Evolutionary conservation across 2,113 vertebrate species (phyloP), one percentile per base, ranked within the genome.

Genomic region (Hippocampus barbouri): DNA sequence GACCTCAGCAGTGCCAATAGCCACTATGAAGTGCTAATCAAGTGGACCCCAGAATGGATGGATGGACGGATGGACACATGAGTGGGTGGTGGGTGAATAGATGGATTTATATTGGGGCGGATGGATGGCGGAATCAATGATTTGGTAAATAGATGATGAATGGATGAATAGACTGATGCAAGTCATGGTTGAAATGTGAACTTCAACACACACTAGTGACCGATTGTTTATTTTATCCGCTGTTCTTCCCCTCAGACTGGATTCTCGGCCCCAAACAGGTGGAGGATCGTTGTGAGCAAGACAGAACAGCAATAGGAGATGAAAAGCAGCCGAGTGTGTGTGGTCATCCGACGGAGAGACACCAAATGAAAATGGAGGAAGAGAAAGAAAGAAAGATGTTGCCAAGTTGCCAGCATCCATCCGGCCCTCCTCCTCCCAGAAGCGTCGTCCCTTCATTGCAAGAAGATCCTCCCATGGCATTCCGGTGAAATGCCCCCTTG

Each of bases 221-320:
- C 27, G 9, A 16, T 30, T 30, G 5, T 15, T 23, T 8, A 43
- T 23, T 43, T 15, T 43, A 20, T 43, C 40, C 21, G n/a, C 5
- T 27, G 59, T 56, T 73, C 11, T 66, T 1, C 16, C 12, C 69
- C 14, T 64, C 78, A 92, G 92, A 93, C 71, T 91, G 85, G 73
- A 75, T 91, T 25, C 72, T 90, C 72, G 90, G 89, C 47, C 86
- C 87, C 47, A 90, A 88, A 87, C 41, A 74, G 47, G 54, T 75
- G 54, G 83, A 83, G 21, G 80, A 84, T 71, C 83, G 88, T 41
- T 73, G 54, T 56, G 88, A 90, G 68, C 73, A 64, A 57, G 80
- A 65, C 1, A 40, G 47, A 59, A 61, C 43, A 47, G 69, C 74
- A 20, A 40, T 40, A 62, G 82, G 73, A 60, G 80, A 79, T 57